Evolutionary conservation across 1,140 invertebrate species (phyloP).

Genomic region (Danaus melanippus): DNA sequence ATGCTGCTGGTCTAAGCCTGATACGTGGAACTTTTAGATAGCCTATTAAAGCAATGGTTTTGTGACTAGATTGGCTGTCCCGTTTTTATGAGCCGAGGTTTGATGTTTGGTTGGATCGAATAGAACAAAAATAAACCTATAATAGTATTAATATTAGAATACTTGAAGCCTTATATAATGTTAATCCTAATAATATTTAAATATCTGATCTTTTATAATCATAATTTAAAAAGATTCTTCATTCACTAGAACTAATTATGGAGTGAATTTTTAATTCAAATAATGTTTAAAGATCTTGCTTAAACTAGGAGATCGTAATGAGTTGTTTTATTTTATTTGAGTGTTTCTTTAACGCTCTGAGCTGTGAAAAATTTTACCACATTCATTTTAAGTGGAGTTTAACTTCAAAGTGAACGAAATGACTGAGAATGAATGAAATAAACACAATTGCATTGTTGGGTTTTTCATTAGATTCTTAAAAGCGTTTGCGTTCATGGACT

Average conservation of each 20-base stretch:
- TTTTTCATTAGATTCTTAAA: constrained; percentile 1
- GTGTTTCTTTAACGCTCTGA: constrained; percentile 3
- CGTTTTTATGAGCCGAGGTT: no score
- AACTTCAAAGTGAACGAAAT: constrained; percentile 3
- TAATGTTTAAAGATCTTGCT: neutral
- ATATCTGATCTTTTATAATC: no score
- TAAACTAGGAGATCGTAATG: constrained; percentile 4
- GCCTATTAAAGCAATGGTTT: constrained; percentile 5
- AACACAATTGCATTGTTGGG: constrained; percentile 7
- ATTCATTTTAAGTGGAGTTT: constrained; percentile 8
- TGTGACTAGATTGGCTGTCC: no score
- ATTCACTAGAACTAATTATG: no score
- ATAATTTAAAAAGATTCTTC: no score
- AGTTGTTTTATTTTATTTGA: constrained; percentile 10
- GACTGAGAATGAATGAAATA: no score
- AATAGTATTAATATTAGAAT: no score
- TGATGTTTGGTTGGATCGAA: no score
- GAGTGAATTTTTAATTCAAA: constrained; percentile 8
- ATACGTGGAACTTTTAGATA: constrained; percentile 7
- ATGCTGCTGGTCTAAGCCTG: constrained; percentile 5
- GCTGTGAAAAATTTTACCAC: constrained; percentile 8
- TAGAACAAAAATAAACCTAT: no score
- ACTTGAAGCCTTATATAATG: no score
- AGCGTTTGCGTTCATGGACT: constrained; percentile 1
- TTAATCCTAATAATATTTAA: no score